Evolutionary conservation across 1,140 invertebrate genomes (phyloP).

Genomic region (Drosophila triauraria): DNA sequence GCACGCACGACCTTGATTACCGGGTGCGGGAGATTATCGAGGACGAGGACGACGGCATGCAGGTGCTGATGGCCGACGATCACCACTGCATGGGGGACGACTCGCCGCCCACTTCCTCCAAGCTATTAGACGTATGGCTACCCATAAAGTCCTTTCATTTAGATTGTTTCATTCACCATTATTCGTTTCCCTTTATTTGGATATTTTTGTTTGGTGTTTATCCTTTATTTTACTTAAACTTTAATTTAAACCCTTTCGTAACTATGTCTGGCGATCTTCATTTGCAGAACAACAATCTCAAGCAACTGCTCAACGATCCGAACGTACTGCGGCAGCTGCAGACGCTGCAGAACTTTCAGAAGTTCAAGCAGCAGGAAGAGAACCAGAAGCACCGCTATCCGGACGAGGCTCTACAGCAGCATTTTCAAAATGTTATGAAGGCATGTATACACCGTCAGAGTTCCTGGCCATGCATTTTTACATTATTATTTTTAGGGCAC

Average conservation of each 20-base stretch:
- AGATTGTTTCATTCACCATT: neutral
- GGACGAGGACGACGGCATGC: constrained; percentile 64
- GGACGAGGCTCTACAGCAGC: constrained; percentile 92
- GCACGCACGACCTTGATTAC: constrained; percentile 70
- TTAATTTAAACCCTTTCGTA: neutral
- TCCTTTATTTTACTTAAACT: neutral
- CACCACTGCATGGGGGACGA: constrained; percentile 77
- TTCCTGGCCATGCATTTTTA: no score
- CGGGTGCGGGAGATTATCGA: constrained; percentile 70
- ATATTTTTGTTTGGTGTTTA: constrained; percentile 32
- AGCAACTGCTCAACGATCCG: constrained; percentile 87
- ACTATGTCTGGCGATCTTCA: constrained; percentile 2
- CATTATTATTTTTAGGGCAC: constrained; percentile 52
- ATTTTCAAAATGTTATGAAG: constrained; percentile 87
- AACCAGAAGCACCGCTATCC: constrained; percentile 90
- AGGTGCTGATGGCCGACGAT: constrained; percentile 63
- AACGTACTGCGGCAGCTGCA: constrained; percentile 89
- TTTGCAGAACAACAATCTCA: constrained; percentile 80
- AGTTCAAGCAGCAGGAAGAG: constrained; percentile 88
- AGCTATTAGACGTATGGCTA: constrained; percentile 67
- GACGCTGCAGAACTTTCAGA: constrained; percentile 86
- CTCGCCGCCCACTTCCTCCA: constrained; percentile 68
- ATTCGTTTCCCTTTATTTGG: constrained; percentile 11
- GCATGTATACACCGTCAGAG: constrained; percentile 4
- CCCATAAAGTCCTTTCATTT: neutral